Base-by-base conservation (phyloP, 2,797 vertebrate species). In the Argyrosomus regius region DNA sequence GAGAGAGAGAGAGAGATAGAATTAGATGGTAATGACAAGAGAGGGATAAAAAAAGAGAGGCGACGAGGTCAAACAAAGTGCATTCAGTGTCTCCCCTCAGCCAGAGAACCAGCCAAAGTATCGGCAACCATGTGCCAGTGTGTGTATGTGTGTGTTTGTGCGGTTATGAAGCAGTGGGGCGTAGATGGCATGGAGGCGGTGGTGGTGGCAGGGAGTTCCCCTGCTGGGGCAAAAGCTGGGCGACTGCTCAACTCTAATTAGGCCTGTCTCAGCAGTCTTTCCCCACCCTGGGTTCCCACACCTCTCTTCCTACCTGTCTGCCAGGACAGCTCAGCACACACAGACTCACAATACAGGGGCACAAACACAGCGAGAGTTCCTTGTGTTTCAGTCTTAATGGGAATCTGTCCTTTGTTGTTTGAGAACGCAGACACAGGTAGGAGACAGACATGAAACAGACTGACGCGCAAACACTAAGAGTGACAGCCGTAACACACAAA, bases 201-300 rank as follows among this genome's bases (percentile, higher is more conserved):
- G 50, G 58, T 16, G 59, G 65, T 66, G 35, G 73, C 17, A 18
- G 59, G 50, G 65, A 77, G 67, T 71, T 87, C 61, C 35, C 86
- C 77, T 49, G 78, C 91, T 80, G 74, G 58, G 77, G 59, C 70
- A 60, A 78, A 87, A 81, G 63, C 80, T 86, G 77, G 80, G 45
- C 24, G 18, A 72, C 64, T 78, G 72, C 75, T 86, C 85, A 80
- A 60, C 82, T 88, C 80, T 88, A 86, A 92, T 90, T 88, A 88
- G 84, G 71, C 60, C 62, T 20, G 13, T 79, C 80, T 83, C 75
- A 68, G 76, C 77, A 79, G 82, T 75, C 54, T 76, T 70, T 60
- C 35, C 12, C 58, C 77, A 66, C 61, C 78, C 11, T 1, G n/a
- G 66, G 46, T 60, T 71, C 41, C 77, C 56, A 60, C 74, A 61